Percentiles rank a stretch among this genome's conserved stretches.
phyloP scores from a whole-genome alignment of 2,797 vertebrate genomes.

The Leuciscus waleckii region DNA sequence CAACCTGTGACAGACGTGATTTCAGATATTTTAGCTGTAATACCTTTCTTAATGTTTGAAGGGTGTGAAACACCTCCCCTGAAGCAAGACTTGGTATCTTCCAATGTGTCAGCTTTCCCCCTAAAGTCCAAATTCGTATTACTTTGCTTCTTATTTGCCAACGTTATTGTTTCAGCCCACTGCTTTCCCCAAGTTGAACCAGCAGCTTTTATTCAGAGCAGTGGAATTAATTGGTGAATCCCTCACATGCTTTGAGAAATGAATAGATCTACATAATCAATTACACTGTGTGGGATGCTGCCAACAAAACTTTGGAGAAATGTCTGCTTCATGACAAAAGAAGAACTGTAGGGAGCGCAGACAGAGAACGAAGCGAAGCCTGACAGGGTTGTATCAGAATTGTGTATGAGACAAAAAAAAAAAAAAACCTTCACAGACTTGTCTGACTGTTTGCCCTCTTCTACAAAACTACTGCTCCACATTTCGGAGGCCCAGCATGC shows the following conservation, averaged over 20 bases:
- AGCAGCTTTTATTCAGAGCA: conserved; percentile 68
- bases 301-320: conserved; percentile 59
- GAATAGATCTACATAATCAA: conserved; percentile 67
- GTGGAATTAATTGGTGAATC: conserved; percentile 69
- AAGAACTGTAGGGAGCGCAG: conserved; percentile 42
- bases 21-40: neutral
- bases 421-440: conserved; percentile 25
- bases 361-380: conserved; percentile 36
- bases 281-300: conserved; percentile 57
- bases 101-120: conserved; percentile 46
- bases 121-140: conserved; percentile 57
- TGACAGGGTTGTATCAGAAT: conserved; percentile 43
- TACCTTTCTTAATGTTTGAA: conserved; percentile 12
- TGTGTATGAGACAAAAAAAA: conserved; percentile 6
- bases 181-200: conserved; percentile 60
- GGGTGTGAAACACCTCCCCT: neutral
- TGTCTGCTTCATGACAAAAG: conserved; percentile 52
- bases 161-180: conserved; percentile 59
- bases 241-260: conserved; percentile 59
- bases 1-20: neutral
- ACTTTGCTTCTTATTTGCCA: conserved; percentile 59
- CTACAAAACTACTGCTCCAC: conserved; percentile 21
- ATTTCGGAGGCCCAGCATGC: conserved; percentile 31
- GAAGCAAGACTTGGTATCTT: conserved; percentile 34
- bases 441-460: conserved; percentile 41